phyloP scores from a whole-genome alignment of 2,797 vertebrate species.

The Eidolon dupreanum region DNA sequence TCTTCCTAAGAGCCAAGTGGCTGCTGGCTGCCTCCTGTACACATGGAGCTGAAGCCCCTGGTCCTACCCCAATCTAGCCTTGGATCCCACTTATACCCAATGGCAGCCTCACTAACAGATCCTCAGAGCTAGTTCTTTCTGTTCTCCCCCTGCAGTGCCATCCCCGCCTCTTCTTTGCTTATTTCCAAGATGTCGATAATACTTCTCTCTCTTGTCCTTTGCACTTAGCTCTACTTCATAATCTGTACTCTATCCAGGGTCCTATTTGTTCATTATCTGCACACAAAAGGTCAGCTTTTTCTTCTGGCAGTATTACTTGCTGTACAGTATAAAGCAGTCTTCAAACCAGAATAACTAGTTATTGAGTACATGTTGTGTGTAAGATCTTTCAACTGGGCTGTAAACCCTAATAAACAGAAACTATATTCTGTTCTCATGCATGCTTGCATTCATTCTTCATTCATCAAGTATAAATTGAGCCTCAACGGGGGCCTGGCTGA shows the following conservation, averaged over 20 bases:
- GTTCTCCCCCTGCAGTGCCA: neutral
- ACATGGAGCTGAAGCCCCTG: neutral
- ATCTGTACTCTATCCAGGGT: neutral
- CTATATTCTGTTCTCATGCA: too few species aligned
- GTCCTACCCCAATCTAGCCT: neutral
- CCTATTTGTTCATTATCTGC: neutral
- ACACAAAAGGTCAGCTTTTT: neutral
- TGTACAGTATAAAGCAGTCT: neutral
- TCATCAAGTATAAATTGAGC: too few species aligned
- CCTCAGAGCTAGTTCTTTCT: neutral
- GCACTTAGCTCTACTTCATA: neutral
- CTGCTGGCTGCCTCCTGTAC: neutral
- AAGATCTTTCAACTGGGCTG: too few species aligned
- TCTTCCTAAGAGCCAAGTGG: neutral
- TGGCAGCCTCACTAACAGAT: neutral
- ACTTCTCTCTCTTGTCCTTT: neutral
- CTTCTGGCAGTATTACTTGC: neutral
- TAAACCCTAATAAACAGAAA: too few species aligned
- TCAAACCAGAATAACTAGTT: neutral
- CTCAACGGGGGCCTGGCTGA: too few species aligned
- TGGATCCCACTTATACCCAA: neutral
- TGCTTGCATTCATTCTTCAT: too few species aligned
- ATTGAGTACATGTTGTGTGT: neutral
- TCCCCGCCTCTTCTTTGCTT: neutral
- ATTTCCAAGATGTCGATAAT: neutral